Conservation (phyloP, 2,797 vertebrate species). For the Botia kubotai region DNA sequence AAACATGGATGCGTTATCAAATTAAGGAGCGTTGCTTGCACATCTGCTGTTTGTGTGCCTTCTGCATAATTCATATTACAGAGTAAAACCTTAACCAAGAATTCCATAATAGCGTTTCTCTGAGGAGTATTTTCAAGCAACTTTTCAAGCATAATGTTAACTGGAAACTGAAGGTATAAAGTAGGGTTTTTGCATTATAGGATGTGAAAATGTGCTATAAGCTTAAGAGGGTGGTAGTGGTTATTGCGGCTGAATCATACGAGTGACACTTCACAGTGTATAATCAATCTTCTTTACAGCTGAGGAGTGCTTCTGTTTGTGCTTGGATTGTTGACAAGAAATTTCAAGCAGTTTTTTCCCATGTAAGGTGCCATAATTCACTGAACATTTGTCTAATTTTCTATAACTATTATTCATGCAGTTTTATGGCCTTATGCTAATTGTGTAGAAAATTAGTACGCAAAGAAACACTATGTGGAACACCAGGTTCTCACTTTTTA, state of each 20-base stretch:
- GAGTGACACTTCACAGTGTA: neutral
- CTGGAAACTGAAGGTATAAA: neutral
- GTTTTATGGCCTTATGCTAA: too few relatives aligned
- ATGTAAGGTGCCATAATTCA: neutral
- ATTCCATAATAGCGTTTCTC: neutral
- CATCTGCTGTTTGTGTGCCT: conserved; percentile 8
- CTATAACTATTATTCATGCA: too few relatives aligned
- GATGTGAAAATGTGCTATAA: neutral
- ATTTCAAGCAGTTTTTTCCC: neutral
- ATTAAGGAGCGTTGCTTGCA: neutral
- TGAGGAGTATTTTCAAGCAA: neutral
- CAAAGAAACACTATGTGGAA: neutral
- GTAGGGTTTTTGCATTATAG: neutral
- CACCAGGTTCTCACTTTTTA: too few relatives aligned
- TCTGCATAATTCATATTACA: conserved; percentile 18
- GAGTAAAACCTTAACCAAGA: neutral
- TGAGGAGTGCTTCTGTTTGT: neutral
- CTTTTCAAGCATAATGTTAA: neutral
- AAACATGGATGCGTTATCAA: neutral
- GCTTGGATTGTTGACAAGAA: too few relatives aligned
- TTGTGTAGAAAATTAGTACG: neutral
- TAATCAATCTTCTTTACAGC: neutral
- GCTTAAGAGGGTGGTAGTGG: neutral
- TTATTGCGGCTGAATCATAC: conserved; percentile 1
- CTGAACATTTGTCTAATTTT: too few relatives aligned